Evolutionary conservation across 1,140 invertebrate genomes (phyloP).

Genomic region (Ruditapes philippinarum): DNA sequence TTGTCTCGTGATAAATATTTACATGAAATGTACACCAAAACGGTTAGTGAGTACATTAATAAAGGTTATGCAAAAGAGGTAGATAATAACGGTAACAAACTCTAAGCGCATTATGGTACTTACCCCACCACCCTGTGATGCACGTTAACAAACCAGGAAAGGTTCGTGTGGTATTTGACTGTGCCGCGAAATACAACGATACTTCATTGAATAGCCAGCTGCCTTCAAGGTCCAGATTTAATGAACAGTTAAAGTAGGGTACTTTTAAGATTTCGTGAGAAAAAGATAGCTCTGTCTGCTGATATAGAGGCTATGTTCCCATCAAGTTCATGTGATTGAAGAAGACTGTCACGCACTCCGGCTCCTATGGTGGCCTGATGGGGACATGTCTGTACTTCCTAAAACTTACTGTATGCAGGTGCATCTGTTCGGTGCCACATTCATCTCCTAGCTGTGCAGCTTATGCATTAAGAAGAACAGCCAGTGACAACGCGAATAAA

Average conservation of each 20-base stretch:
- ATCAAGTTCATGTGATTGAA: constrained; percentile 6
- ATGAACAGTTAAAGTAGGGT: constrained; percentile 75
- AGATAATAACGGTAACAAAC: neutral
- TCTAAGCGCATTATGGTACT: constrained; percentile 33
- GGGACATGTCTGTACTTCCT: neutral
- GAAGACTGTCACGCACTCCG: constrained; percentile 15
- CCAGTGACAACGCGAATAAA: constrained; percentile 3
- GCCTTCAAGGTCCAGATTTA: constrained; percentile 81
- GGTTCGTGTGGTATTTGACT: constrained; percentile 61
- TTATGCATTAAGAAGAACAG: constrained; percentile 39
- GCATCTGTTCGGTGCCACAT: constrained; percentile 64
- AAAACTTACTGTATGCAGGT: constrained; percentile 49
- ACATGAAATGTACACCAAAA: neutral
- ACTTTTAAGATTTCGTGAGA: constrained; percentile 67
- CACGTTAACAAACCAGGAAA: constrained; percentile 45
- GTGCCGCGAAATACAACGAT: constrained; percentile 45
- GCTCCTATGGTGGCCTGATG: constrained; percentile 65
- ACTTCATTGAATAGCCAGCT: constrained; percentile 56
- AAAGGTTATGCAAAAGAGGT: constrained; percentile 14
- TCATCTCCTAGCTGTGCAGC: constrained; percentile 53
- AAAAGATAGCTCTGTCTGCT: constrained; percentile 64
- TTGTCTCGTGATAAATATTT: neutral
- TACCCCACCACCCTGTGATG: constrained; percentile 52
- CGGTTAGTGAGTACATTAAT: neutral
- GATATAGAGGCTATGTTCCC: constrained; percentile 70